Base-by-base conservation (phyloP, 2,888 invertebrate genomes). In the Trissonchulus sp. region DNA sequence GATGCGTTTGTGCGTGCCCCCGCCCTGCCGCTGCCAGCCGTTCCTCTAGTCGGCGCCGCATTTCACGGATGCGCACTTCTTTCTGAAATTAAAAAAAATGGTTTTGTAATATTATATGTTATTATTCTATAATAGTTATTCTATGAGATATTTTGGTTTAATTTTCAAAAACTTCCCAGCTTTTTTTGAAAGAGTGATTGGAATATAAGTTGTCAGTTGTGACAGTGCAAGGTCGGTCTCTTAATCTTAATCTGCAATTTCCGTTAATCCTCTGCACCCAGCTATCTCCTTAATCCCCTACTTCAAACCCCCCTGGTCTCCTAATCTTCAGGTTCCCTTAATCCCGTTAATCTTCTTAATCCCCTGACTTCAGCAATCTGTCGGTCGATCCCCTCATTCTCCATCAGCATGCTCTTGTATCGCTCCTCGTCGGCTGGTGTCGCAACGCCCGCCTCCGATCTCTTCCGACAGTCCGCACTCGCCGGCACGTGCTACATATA, bases 331-430 rank as follows among this genome's bases (percentile, higher is more conserved):
- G n/a, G n/a, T n/a, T n/a, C n/a, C n/a, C n/a, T n/a, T n/a, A n/a
- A n/a, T n/a, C n/a, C n/a, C n/a, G n/a, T n/a, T n/a, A n/a, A n/a
- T n/a, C n/a, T n/a, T n/a, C n/a, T n/a, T n/a, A n/a, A n/a, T n/a
- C n/a, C n/a, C 36, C 36, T 74, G 86, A 95, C 96, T 90, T 92
- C 92, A 80, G 92, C 90, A 84, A 99, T 96, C 81, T 96, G 91
- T 87, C 92, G 91, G 88, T 96, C 94, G 78, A 99, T 88, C 83
- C 96, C 94, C 84, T 96, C 96, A 86, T 99, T 99, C 87, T 99
- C 98, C 78, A 90, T 90, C 76, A 94, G 89, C 76, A 99, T 88
- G 83, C 94, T 93, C 82, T 94, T 92, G 86, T 95, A 95, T 78
- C 92, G 89, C 85, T 97, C 96, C 84, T 98, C 97, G 82, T 97